Evolutionary conservation across 2,888 invertebrate genomes (phyloP), one percentile per base, ranked within the genome.

Genomic region (Proisotoma minuta): DNA sequence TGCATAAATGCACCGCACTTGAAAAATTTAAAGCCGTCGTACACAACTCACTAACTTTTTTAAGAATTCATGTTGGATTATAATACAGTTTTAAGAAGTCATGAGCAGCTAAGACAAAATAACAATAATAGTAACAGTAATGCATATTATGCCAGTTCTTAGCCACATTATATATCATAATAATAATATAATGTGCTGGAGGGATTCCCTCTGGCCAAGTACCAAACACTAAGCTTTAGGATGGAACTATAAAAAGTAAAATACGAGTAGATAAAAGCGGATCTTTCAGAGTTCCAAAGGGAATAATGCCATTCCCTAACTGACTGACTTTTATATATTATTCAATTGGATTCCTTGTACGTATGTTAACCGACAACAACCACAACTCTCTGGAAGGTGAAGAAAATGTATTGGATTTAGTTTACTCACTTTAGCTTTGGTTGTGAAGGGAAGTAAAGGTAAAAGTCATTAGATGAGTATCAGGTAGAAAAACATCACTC

Each of bases 381-480:
- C 34, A 34, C 34, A 10, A 34, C n/a, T n/a, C n/a, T n/a, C n/a
- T n/a, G n/a, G n/a, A n/a, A n/a, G n/a, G n/a, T n/a, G n/a, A n/a
- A n/a, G n/a, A n/a, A n/a, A n/a, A n/a, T n/a, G n/a, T n/a, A n/a
- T n/a, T n/a, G n/a, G n/a, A n/a, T n/a, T n/a, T n/a, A n/a, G n/a
- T n/a, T n/a, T n/a, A n/a, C 34, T 34, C 34, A 10, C 34, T 34
- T 15, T 34, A 34, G 8, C 34, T 15, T 10, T 34, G 8, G 34
- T 34, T 34, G 43, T 5, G 43, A 20, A 43, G 43, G 43, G 4
- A 43, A 43, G 18, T 5, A 15, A n/a, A 43, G 43, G 43, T n/a
- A 43, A 43, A 43, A 43, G 43, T 43, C 43, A 43, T 43, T 43
- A 43, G 43, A 43, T 43, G 43, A 43, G 18, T 43, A 43, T 43